phyloP scores from a whole-genome alignment of 2,888 invertebrate genomes.

The Drosophila hamatofila region DNA sequence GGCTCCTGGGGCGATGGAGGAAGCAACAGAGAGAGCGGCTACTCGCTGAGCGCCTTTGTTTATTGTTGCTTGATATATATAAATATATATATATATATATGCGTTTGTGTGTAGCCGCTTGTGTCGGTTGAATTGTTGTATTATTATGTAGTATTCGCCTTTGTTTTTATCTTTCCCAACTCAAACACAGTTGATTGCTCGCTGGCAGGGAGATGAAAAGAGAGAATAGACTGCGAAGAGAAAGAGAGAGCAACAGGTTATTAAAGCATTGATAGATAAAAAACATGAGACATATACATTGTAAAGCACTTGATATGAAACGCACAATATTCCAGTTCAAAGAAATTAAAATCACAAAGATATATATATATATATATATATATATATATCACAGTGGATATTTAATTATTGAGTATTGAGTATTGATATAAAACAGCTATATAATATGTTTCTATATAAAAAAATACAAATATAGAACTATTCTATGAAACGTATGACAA shows the following conservation, averaged over 20 bases:
- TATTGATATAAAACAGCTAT: neutral
- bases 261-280: constrained; percentile 21
- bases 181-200: constrained; percentile 53
- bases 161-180: constrained; percentile 57
- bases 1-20: constrained; percentile 27
- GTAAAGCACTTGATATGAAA: neutral
- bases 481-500: neutral
- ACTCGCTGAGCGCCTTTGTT: constrained; percentile 52
- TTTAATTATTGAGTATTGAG: too few relatives aligned
- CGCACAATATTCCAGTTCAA: neutral
- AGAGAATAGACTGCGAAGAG: constrained; percentile 40
- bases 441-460: neutral
- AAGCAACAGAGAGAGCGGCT: constrained; percentile 13
- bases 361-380: neutral
- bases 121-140: constrained; percentile 34
- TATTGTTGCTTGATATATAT: constrained; percentile 57
- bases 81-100: neutral
- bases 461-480: too few relatives aligned
- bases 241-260: constrained; percentile 36
- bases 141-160: constrained; percentile 49
- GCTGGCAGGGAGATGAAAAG: constrained; percentile 26
- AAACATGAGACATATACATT: neutral
- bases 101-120: constrained; percentile 13
- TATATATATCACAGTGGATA: too few relatives aligned
- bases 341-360: neutral